A percentile compares a stretch with the other conserved stretches of the same genome.
Conservation (phyloP, 2,113 vertebrate genomes). For the Chamaea fasciata region DNA sequence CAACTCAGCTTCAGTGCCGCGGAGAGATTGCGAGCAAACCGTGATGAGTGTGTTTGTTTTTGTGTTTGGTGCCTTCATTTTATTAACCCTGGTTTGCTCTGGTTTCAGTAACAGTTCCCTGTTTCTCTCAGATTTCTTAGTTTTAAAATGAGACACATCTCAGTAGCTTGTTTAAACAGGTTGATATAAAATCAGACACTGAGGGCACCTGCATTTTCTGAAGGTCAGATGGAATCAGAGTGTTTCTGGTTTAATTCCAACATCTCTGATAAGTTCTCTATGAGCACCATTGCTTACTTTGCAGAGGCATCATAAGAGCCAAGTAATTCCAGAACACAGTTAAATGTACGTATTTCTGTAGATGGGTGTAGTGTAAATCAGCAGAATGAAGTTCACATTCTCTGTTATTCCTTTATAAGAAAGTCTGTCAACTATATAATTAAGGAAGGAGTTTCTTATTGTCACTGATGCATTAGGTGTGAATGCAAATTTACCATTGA, state of each 20-base stretch:
- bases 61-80: neutral
- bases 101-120: neutral
- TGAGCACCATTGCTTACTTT: neutral
- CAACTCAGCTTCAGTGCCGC: neutral
- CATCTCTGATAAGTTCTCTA: neutral
- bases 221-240: neutral
- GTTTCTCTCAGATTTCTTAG: neutral
- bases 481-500: neutral
- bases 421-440: neutral
- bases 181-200: neutral
- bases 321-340: neutral
- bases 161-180: neutral
- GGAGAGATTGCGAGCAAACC: neutral
- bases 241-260: neutral
- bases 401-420: neutral
- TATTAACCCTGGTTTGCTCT: neutral
- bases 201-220: neutral
- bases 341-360: neutral
- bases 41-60: neutral
- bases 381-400: neutral
- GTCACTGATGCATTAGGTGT: neutral
- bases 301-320: neutral
- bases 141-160: neutral
- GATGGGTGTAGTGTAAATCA: neutral
- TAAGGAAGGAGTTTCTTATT: neutral